These are phyloP conservation scores for Morus bassanus DNA, from an alignment of 2,797 vertebrate species.

Conservation along the genomic window DNA sequence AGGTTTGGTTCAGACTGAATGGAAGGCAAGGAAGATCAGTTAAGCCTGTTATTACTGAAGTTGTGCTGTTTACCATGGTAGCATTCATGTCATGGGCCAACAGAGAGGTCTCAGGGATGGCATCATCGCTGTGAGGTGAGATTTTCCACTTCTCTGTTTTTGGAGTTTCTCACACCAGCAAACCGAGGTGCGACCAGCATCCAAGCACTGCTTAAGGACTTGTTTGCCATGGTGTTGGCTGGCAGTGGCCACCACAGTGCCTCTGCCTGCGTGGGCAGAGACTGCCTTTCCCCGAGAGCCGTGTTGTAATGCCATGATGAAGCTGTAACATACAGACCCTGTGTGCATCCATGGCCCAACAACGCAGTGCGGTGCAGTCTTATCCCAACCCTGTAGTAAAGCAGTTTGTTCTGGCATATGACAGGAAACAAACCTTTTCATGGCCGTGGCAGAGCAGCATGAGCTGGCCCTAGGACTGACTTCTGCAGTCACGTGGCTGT, in stretches of 20 bases:
- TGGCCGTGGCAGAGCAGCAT: rapidly evolving
- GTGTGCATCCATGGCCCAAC: rapidly evolving
- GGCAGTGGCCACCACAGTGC: background rate
- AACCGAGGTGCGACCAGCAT: background rate
- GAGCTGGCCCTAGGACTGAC: background rate
- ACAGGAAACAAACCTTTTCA: background rate
- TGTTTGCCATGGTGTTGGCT: background rate
- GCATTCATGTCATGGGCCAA: rapidly evolving
- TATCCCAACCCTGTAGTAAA: background rate
- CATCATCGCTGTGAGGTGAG: background rate
- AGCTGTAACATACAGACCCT: background rate
- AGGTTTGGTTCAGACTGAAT: background rate
- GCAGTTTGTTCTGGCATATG: background rate
- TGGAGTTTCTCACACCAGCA: background rate
- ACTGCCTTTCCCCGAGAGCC: background rate
- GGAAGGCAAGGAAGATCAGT: background rate
- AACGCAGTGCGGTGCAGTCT: rapidly evolving
- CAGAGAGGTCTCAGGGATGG: rapidly evolving
- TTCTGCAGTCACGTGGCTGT: background rate
- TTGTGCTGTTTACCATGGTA: rapidly evolving
- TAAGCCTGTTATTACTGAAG: background rate
- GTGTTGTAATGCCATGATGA: rapidly evolving
- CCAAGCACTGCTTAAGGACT: background rate
- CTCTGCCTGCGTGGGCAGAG: background rate
- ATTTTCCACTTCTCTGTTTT: background rate